These are phyloP conservation scores for Strigamia maritima DNA, from an alignment of 2,888 invertebrate species.

Conservation along the genomic window DNA sequence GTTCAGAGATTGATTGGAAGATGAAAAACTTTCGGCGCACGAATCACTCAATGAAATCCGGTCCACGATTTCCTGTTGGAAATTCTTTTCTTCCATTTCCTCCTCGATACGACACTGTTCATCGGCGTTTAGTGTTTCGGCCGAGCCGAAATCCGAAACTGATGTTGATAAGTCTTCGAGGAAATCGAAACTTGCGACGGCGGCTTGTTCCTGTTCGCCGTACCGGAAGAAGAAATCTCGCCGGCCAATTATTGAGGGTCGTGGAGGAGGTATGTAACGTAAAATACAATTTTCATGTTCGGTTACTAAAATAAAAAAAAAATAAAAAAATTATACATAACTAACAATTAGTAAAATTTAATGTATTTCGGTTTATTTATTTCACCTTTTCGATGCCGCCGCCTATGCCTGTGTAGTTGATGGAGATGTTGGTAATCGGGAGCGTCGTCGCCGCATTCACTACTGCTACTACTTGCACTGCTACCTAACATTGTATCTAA, in stretches of 20 bases:
- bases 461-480: constrained; percentile 56
- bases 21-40: constrained; percentile 46
- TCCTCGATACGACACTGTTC: constrained; percentile 18
- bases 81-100: not conserved
- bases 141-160: constrained; percentile 40
- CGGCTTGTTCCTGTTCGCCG: constrained; percentile 72
- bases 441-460: constrained; percentile 57
- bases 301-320: constrained; percentile 42
- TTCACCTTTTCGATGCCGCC: constrained; percentile 69
- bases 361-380: not conserved
- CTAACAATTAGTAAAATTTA: not conserved
- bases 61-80: constrained; percentile 44
- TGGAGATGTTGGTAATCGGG: constrained; percentile 68
- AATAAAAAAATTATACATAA: not conserved
- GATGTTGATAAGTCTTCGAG: constrained; percentile 58
- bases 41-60: constrained; percentile 47
- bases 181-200: constrained; percentile 76
- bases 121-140: constrained; percentile 31
- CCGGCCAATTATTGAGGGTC: constrained; percentile 72
- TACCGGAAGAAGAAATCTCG: constrained; percentile 73
- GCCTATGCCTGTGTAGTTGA: constrained; percentile 64
- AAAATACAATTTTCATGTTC: constrained; percentile 51
- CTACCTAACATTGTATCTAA: constrained; percentile 67
- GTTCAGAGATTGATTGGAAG: constrained; percentile 41
- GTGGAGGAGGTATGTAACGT: constrained; percentile 50